These are phyloP conservation scores for Paralichthys olivaceus DNA, from an alignment of 2,113 vertebrate genomes.

Conservation along the genomic window DNA sequence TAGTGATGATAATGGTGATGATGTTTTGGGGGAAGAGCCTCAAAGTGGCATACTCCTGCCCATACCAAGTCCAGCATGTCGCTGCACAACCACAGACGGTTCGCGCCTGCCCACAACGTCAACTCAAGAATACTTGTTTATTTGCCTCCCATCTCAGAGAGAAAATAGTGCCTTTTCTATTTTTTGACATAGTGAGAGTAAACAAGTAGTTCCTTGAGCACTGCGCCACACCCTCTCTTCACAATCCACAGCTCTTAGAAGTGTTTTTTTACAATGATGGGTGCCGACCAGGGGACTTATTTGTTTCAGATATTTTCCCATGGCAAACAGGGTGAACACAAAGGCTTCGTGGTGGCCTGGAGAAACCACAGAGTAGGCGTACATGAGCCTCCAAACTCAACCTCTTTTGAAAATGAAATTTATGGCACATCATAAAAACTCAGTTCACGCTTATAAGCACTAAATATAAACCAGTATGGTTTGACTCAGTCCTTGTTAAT, in stretches of 20 bases:
- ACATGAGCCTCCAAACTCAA: conserved; percentile 67
- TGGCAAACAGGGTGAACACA: conserved; percentile 78
- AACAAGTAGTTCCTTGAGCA: conserved; percentile 74
- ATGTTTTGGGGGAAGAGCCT: conserved; percentile 42
- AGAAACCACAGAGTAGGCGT: conserved; percentile 78
- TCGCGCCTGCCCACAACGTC: conserved; percentile 67
- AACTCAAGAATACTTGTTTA: conserved; percentile 74
- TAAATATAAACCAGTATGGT: conserved; percentile 75
- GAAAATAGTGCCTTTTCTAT: conserved; percentile 76
- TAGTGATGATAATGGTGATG: conserved; percentile 28
- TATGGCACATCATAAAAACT: conserved; percentile 81
- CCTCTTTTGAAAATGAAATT: conserved; percentile 81
- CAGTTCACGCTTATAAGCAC: conserved; percentile 75
- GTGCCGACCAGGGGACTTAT: conserved; percentile 76
- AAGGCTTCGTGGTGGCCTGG: conserved; percentile 79
- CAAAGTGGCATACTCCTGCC: conserved; percentile 36
- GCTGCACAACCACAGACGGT: conserved; percentile 55
- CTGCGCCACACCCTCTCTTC: conserved; percentile 70
- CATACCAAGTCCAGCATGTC: conserved; percentile 40
- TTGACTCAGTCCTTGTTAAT: conserved; percentile 60
- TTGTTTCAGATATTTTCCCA: conserved; percentile 86
- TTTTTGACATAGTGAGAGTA: conserved; percentile 70
- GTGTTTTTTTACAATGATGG: conserved; percentile 76
- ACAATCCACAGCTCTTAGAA: conserved; percentile 77
- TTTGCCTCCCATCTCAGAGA: conserved; percentile 71